These are phyloP conservation scores for Theretra japonica DNA, from an alignment of 2,888 invertebrate species.

Conservation along the genomic window DNA sequence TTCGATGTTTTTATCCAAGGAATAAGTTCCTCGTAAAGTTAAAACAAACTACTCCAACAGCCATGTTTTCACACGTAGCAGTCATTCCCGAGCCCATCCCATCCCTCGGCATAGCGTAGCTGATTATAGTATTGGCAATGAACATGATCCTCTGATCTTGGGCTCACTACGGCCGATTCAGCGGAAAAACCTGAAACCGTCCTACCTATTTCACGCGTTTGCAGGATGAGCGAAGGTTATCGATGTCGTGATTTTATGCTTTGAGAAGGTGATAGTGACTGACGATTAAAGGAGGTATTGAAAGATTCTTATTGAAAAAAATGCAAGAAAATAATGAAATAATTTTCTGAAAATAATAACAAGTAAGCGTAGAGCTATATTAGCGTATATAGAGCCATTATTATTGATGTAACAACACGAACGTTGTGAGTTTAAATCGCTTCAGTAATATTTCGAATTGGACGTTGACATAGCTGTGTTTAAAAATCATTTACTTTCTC, in stretches of 20 bases:
- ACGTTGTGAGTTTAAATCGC: no score
- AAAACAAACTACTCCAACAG: background rate
- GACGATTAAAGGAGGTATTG: no score
- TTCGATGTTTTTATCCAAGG: no score
- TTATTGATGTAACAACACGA: no score
- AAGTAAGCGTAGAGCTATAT: no score
- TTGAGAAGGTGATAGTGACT: background rate
- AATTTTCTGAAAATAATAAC: no score
- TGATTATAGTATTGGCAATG: constrained; percentile 21
- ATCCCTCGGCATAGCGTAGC: background rate
- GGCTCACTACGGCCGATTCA: constrained; percentile 2
- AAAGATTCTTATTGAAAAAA: no score
- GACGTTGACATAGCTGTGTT: no score
- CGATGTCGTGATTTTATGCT: background rate
- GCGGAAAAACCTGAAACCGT: constrained; percentile 2
- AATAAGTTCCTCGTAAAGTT: background rate
- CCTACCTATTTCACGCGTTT: background rate
- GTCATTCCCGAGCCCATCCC: background rate
- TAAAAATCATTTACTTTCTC: no score
- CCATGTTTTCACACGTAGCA: background rate
- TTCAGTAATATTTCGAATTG: no score
- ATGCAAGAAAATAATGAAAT: no score
- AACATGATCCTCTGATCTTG: constrained; percentile 10
- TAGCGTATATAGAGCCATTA: no score
- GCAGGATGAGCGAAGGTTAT: background rate